Conservation (phyloP, 1,140 invertebrate species). For the Cydia amplana region DNA sequence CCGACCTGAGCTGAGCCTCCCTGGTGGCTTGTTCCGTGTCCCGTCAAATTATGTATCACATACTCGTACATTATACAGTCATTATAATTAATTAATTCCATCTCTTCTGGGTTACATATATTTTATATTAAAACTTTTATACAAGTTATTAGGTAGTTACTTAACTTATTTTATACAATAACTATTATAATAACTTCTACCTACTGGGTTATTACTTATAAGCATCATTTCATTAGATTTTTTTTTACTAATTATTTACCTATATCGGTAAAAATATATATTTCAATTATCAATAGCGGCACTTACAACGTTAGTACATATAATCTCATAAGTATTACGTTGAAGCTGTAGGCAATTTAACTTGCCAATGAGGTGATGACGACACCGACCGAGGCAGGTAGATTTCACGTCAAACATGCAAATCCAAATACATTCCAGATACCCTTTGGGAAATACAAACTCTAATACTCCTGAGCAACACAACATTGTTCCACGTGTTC, state of each 20-base stretch:
- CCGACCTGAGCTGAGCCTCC: slow-evolving; percentile 35
- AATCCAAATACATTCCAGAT: slow-evolving; percentile 52
- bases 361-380: slow-evolving; percentile 17
- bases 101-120: too few relatives aligned
- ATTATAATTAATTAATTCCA: neutral
- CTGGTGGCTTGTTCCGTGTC: slow-evolving; percentile 20
- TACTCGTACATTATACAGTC: neutral
- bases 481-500: slow-evolving; percentile 66
- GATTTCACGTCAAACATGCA: slow-evolving; percentile 38
- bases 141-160: too few relatives aligned
- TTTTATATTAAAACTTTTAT: too few relatives aligned
- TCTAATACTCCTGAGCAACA: slow-evolving; percentile 55
- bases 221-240: too few relatives aligned
- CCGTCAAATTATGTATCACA: slow-evolving; percentile 12
- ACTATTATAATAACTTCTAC: too few relatives aligned
- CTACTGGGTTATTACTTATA: too few relatives aligned
- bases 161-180: too few relatives aligned
- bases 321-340: neutral
- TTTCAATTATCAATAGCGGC: neutral
- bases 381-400: neutral
- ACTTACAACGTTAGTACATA: neutral
- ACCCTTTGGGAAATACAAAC: slow-evolving; percentile 62
- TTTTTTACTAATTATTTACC: too few relatives aligned
- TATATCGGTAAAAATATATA: too few relatives aligned
- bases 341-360: neutral